Conservation (phyloP, 2,113 vertebrate species). For the Pyrgilauda ruficollis region DNA sequence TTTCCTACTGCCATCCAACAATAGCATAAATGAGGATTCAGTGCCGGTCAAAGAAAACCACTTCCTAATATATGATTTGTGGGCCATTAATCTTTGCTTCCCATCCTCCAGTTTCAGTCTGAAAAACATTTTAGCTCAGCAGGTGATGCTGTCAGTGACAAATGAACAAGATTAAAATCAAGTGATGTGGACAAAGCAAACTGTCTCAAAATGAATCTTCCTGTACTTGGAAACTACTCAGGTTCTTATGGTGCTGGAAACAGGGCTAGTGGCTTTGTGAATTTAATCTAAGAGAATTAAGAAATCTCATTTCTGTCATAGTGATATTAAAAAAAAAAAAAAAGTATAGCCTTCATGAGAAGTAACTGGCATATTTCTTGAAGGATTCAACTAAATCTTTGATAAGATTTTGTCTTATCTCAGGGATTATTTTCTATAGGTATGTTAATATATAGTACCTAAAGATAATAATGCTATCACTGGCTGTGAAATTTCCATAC, state of each 20-base stretch:
- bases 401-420: neutral
- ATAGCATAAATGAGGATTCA: conserved; percentile 11
- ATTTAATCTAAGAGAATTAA: neutral
- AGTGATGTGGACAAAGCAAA: conserved; percentile 51
- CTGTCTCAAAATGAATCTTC: conserved; percentile 30
- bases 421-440: neutral
- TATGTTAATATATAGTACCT: neutral
- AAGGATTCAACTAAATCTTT: neutral
- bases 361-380: neutral
- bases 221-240: neutral
- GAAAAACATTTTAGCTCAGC: conserved; percentile 65
- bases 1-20: neutral
- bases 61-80: conserved; percentile 7
- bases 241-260: conserved; percentile 10
- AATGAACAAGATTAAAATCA: conserved; percentile 65
- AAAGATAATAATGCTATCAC: neutral
- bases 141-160: conserved; percentile 69
- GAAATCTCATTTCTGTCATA: neutral
- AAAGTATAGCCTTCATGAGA: neutral
- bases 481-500: neutral
- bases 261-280: neutral
- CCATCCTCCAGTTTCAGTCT: conserved; percentile 23
- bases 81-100: conserved; percentile 59
- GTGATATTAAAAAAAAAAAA: neutral
- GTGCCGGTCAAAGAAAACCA: conserved; percentile 36